These are phyloP conservation scores for Carabus problematicus DNA, from an alignment of 2,888 invertebrate species.

Conservation along the genomic window DNA sequence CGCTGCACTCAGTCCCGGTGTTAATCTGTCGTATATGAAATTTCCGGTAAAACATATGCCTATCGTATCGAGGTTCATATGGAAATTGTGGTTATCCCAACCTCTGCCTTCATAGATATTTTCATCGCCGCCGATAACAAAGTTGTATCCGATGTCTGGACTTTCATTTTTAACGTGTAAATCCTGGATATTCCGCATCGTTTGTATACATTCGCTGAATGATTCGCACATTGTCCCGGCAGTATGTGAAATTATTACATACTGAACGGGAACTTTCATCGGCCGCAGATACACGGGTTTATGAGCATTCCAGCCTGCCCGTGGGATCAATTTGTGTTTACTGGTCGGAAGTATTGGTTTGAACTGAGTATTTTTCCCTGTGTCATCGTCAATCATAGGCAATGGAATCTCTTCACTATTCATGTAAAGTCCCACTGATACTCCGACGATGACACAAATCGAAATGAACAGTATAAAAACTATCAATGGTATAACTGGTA, in stretches of 20 bases:
- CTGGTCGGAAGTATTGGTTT: background rate
- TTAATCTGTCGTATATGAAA: slow-evolving; percentile 58
- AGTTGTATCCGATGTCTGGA: slow-evolving; percentile 61
- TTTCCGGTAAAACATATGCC: slow-evolving; percentile 63
- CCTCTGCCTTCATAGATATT: slow-evolving; percentile 64
- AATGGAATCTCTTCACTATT: background rate
- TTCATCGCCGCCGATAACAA: slow-evolving; percentile 65
- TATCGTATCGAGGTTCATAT: slow-evolving; percentile 59
- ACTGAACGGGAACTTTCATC: slow-evolving; percentile 57
- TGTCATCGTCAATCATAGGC: background rate
- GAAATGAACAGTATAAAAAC: slow-evolving; percentile 15
- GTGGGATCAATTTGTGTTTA: slow-evolving; percentile 40
- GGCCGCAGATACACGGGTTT: slow-evolving; percentile 59
- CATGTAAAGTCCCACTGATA: slow-evolving; percentile 20
- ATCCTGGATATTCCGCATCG: slow-evolving; percentile 60
- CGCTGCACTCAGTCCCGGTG: slow-evolving; percentile 59
- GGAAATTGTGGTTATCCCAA: slow-evolving; percentile 63
- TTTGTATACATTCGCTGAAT: slow-evolving; percentile 58
- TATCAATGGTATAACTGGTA: slow-evolving; percentile 18
- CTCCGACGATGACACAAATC: slow-evolving; percentile 23
- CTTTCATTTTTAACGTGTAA: slow-evolving; percentile 58
- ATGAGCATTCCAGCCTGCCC: slow-evolving; percentile 67
- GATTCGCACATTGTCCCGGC: slow-evolving; percentile 59
- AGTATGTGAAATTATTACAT: slow-evolving; percentile 63
- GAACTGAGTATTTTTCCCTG: background rate